Conservation (phyloP, 2,113 vertebrate species). For the Crotalus horridus region DNA sequence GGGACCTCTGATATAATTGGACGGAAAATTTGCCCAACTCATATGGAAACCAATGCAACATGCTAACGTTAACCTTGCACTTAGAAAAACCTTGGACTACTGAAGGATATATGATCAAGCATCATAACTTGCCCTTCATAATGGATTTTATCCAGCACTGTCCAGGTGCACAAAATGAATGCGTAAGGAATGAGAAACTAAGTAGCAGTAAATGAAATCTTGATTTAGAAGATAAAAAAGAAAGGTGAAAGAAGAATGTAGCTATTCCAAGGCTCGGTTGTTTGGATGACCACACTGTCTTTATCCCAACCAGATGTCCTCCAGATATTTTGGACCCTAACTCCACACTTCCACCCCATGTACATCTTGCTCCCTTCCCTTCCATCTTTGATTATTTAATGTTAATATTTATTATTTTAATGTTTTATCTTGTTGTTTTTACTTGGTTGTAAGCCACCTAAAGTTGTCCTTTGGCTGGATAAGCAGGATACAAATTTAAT, state of each 20-base stretch:
- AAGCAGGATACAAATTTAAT: neutral
- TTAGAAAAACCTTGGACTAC: neutral
- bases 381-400: neutral
- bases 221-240: neutral
- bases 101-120: neutral
- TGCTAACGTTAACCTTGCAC: neutral
- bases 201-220: neutral
- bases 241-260: neutral
- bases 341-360: neutral
- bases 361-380: neutral
- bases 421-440: neutral
- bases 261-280: neutral
- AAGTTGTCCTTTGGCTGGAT: neutral
- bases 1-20: neutral
- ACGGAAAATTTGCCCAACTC: constrained; percentile 26
- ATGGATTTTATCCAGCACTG: neutral
- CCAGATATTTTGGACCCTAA: neutral
- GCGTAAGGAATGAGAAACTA: neutral
- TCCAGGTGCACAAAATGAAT: neutral
- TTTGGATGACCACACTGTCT: neutral
- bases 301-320: neutral
- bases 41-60: neutral
- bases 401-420: neutral
- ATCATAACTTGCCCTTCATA: neutral
- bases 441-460: neutral